Evolutionary conservation across 1,140 invertebrate species (phyloP), one percentile per base, ranked within the genome.

Genomic region (Rhopalosiphum padi): DNA sequence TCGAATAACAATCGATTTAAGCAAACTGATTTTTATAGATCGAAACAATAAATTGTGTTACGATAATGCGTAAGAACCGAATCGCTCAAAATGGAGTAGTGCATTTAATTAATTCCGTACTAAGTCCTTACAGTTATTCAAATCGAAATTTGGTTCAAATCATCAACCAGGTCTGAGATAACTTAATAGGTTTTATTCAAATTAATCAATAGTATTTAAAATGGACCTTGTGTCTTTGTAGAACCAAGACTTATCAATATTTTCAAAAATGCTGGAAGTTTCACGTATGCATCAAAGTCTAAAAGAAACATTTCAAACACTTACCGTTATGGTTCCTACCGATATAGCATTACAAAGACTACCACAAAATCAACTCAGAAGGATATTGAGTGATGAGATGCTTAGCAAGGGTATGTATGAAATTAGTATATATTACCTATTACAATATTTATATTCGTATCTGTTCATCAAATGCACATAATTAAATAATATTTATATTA

Each of bases 21-120:
- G 35, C 35, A 82, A 37, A 85, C 21, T 88, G 21, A 60, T n/a
- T 93, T 22, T 94, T 94, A 0, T 94, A 96, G 96, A 95, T 96
- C 94, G 95, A 96, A 90, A 96, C 96, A 3, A 96, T 96, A 30
- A 96, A 96, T 94, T 96, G 96, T 94, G 95, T 95, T 22, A 94
- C 95, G 11, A 95, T 96, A n/a, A 94, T 96, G 4, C 94, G 95
- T 41, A 96, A 96, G 87, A 96, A 96, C 94, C 96, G 96, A 94
- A 95, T 95, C 92, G 97, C 96, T 18, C 96, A 96, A 8, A 97
- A 97, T 95, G 97, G 97, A 41, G 96, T 97, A 1, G 95, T 97
- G 11, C 97, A 97, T 94, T 95, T 97, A 0, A 96, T 97, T 53
- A 97, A 97, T 94, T 95, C 95, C 22, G 95, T 97, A 35, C 95